Evolutionary conservation across 2,113 vertebrate genomes (phyloP), one percentile per base, ranked within the genome.

Genomic region (Marcusenius ussheri): DNA sequence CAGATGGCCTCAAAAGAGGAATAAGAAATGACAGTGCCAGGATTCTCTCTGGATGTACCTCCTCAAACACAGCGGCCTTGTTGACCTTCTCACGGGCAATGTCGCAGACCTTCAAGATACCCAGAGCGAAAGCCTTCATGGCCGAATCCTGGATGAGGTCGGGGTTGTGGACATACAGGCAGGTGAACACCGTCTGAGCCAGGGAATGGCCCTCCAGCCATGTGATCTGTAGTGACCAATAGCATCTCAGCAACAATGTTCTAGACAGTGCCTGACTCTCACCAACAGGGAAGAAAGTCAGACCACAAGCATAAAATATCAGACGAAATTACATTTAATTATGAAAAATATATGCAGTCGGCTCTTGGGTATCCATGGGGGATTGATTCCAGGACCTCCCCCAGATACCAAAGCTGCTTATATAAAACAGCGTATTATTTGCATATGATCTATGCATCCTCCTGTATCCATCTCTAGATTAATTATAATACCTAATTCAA

Each of bases 141-240:
- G 98, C 96, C 83, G 98, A 98, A 94, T 99, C 98, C 94, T 98
- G 98, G 93, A 99, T 99, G 89, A 98, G 96, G 93, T 99, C 98
- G 2, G 98, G 98, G 94, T 99, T 99, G 93, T 99, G 98, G 94
- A 99, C 97, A 31, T 99, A 99, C 92, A 99, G 96, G 94, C 98
- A 99, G n/a, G 98, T 99, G 93, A 99, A 99, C 62, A 99, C 98
- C 0, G 98, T 99, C 95, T 99, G 98, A 53, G 98, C 98, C 94
- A 99, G 95, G 0, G 98, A 99, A 94, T 99, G 98, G 70, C 98
- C 98, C 93, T 99, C 98, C 91, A 99, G 94, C 98, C 98, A 99
- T 0, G 98, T 99, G 93, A 99, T 99, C 98, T 99, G 93, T 1
- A 91, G 93, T 88, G 2, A 88, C 10, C 49, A 39, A 10, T 21